A percentile compares a stretch with the other conserved stretches of the same genome.
These are phyloP conservation scores for Rhadina sibilatrix DNA, from an alignment of 2,113 vertebrate genomes.

Conservation along the genomic window DNA sequence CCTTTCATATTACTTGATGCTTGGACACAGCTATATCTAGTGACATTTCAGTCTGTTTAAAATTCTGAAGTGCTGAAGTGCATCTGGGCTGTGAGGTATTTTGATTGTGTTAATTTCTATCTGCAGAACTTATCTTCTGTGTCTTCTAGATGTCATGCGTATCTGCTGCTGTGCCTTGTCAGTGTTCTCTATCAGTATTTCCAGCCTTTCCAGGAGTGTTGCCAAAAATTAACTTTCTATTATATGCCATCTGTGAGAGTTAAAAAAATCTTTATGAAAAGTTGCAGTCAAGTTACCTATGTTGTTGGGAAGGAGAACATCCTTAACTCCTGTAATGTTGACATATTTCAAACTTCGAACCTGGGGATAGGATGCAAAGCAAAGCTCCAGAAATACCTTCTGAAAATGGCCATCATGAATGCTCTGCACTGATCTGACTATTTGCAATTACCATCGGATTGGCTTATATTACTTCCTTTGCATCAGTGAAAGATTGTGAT, in stretches of 20 bases:
- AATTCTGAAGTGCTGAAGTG: not conserved
- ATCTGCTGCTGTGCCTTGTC: not conserved
- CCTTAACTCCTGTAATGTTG: not conserved
- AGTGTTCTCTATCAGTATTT: not conserved
- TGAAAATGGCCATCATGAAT: not conserved
- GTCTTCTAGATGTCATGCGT: not conserved
- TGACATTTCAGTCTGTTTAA: not conserved
- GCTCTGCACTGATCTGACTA: not conserved
- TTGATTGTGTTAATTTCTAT: not conserved
- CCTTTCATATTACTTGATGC: not conserved
- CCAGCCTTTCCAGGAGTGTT: not conserved
- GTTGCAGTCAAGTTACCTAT: not conserved
- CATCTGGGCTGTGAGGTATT: not conserved
- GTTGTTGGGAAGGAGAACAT: not conserved
- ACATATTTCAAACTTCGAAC: not conserved
- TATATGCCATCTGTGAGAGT: not conserved
- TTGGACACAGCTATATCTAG: not conserved
- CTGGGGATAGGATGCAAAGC: not conserved
- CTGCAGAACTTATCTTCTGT: not conserved
- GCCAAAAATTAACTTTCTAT: not conserved
- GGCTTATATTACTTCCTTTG: not conserved
- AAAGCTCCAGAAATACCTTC: not conserved
- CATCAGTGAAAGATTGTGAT: not conserved
- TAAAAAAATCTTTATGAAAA: not conserved
- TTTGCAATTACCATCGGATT: not conserved